phyloP scores from a whole-genome alignment of 2,113 vertebrate genomes.

The Rhinolophus ferrumequinum region DNA sequence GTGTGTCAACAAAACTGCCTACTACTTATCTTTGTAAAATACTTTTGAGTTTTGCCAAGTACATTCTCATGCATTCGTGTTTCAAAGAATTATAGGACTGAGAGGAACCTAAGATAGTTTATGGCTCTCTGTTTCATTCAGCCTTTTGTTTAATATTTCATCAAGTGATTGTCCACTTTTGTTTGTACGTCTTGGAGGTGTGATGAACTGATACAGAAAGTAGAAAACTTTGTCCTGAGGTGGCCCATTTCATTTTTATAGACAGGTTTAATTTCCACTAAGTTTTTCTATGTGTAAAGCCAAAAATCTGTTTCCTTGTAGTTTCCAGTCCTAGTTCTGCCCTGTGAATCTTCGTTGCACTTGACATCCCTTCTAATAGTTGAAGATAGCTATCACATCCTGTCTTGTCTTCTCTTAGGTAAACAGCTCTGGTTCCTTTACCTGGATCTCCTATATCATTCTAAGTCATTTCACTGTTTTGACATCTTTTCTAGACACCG shows the following conservation, averaged over 20 bases:
- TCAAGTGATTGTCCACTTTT: background rate
- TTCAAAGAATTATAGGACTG: background rate
- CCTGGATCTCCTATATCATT: background rate
- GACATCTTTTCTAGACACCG: background rate
- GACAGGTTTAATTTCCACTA: background rate
- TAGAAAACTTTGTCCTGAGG: background rate
- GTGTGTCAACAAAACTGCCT: background rate
- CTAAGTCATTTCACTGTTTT: background rate
- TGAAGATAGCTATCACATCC: constrained; percentile 21
- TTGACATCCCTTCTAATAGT: background rate
- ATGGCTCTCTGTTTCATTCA: constrained; percentile 35
- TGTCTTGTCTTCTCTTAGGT: constrained; percentile 38
- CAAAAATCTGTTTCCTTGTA: constrained; percentile 38
- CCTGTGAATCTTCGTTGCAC: constrained; percentile 21
- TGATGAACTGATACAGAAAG: constrained; percentile 16
- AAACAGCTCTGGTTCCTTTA: constrained; percentile 40
- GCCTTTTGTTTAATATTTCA: constrained; percentile 3
- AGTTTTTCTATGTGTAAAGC: constrained; percentile 2
- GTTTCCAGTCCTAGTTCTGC: background rate
- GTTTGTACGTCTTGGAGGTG: background rate
- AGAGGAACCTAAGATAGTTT: background rate
- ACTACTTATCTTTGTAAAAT: background rate
- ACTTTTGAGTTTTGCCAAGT: constrained; percentile 27
- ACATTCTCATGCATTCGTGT: background rate
- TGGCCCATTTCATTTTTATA: constrained; percentile 8